These are phyloP conservation scores for Clarias platycephalus DNA, from an alignment of 2,797 vertebrate genomes.

Conservation along the genomic window DNA sequence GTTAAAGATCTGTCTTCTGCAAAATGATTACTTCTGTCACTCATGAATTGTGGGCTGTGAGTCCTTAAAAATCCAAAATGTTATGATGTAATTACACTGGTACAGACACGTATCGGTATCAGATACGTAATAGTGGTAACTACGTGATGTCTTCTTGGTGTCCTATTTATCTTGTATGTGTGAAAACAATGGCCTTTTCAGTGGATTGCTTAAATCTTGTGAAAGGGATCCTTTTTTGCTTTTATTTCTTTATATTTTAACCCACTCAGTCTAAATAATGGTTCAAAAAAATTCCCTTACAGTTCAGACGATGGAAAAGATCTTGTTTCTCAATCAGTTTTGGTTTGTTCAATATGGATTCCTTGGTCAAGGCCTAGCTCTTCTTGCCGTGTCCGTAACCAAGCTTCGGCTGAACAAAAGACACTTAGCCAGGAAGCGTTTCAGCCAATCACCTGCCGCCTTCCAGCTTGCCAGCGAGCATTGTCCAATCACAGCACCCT, in stretches of 20 bases:
- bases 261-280: not conserved
- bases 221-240: constrained; percentile 39
- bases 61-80: not conserved
- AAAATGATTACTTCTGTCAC: constrained; percentile 3
- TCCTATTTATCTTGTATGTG: constrained; percentile 55
- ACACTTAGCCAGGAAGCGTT: constrained; percentile 96
- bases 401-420: constrained; percentile 95
- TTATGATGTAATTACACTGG: not conserved
- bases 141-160: constrained; percentile 37
- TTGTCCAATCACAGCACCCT: constrained; percentile 84
- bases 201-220: constrained; percentile 40
- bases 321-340: constrained; percentile 21
- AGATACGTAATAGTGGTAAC: too few species aligned
- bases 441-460: constrained; percentile 87
- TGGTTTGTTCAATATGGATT: constrained; percentile 44
- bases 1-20: constrained; percentile 7
- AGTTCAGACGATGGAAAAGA: constrained; percentile 12
- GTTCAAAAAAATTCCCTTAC: not conserved
- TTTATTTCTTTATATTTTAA: constrained; percentile 29
- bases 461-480: constrained; percentile 80
- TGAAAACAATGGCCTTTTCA: constrained; percentile 56
- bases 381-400: constrained; percentile 77
- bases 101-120: too few species aligned
- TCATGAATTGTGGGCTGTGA: not conserved
- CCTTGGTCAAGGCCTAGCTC: constrained; percentile 77